A percentile compares a stretch with the other conserved stretches of the same genome.
phyloP scores from a whole-genome alignment of 2,888 invertebrate genomes.

The Phanerotoma sp. region DNA sequence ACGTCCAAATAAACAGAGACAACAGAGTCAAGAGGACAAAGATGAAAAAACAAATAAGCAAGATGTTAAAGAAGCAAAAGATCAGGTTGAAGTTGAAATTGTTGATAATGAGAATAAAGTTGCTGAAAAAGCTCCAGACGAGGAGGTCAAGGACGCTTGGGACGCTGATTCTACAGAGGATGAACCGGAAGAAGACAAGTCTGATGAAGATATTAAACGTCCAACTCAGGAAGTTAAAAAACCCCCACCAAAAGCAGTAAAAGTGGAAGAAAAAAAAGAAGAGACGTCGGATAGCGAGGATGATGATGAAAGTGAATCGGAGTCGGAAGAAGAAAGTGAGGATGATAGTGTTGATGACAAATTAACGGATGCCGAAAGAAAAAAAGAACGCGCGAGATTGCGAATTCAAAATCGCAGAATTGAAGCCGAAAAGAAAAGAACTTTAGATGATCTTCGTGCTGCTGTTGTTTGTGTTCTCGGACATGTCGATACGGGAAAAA shows the following conservation, averaged over 20 bases:
- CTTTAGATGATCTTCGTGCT: slow-evolving; percentile 76
- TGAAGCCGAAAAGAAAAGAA: slow-evolving; percentile 69
- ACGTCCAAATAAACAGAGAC: slow-evolving; percentile 70
- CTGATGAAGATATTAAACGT: slow-evolving; percentile 42
- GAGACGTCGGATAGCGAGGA: slow-evolving; percentile 46
- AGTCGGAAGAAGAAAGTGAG: slow-evolving; percentile 63
- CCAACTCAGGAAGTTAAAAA: slow-evolving; percentile 45
- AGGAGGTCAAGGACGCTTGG: slow-evolving; percentile 81
- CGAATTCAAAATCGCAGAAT: slow-evolving; percentile 73
- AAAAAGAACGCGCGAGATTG: slow-evolving; percentile 69
- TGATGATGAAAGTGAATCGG: too few relatives aligned
- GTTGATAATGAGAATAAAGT: slow-evolving; percentile 57
- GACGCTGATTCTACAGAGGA: slow-evolving; percentile 73
- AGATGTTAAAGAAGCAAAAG: slow-evolving; percentile 37
- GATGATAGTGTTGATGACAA: slow-evolving; percentile 61
- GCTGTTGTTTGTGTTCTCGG: slow-evolving; percentile 98
- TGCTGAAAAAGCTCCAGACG: slow-evolving; percentile 49
- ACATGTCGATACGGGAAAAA: slow-evolving; percentile 99
- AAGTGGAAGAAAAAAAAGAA: slow-evolving; percentile 50
- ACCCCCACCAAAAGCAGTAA: slow-evolving; percentile 48
- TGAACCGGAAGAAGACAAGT: slow-evolving; percentile 57
- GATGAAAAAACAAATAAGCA: slow-evolving; percentile 57
- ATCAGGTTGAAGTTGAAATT: slow-evolving; percentile 59
- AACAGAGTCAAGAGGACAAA: slow-evolving; percentile 63
- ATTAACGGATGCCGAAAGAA: slow-evolving; percentile 74